Conservation (phyloP, 2,113 vertebrate genomes). For the Rhabdomys dilectus region DNA sequence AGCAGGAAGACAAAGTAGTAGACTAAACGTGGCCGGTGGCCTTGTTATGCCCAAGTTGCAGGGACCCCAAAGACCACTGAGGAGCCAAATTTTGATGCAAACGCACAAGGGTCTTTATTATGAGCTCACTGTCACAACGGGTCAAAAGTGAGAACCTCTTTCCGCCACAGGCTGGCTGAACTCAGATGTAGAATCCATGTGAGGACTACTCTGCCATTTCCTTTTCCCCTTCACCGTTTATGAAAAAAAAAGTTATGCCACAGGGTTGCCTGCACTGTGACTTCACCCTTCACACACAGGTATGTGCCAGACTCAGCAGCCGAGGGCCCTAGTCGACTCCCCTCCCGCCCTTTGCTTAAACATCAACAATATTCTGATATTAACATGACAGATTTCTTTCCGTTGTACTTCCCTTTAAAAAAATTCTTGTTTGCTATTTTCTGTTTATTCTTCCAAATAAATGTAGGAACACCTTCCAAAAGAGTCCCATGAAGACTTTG, state of each 20-base stretch:
- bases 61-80: too few species aligned
- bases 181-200: background rate
- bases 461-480: background rate
- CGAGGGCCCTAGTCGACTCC: too few species aligned
- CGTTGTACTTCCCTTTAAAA: background rate
- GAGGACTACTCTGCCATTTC: background rate
- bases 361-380: background rate
- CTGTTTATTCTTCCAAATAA: conserved; percentile 30
- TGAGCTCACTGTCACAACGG: too few species aligned
- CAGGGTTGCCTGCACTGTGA: background rate
- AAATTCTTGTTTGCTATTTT: background rate
- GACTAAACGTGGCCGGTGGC: background rate
- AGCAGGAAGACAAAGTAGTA: background rate
- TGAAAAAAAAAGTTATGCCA: background rate
- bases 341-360: background rate
- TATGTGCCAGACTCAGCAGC: background rate
- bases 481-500: background rate
- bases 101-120: too few species aligned
- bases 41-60: too few species aligned
- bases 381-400: background rate
- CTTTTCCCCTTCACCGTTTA: background rate
- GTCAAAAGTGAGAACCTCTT: too few species aligned
- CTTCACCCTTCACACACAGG: background rate
- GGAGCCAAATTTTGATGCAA: too few species aligned
- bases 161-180: background rate